Evolutionary conservation across 2,797 vertebrate genomes (phyloP).

Genomic region (Melanotaenia boesemani): DNA sequence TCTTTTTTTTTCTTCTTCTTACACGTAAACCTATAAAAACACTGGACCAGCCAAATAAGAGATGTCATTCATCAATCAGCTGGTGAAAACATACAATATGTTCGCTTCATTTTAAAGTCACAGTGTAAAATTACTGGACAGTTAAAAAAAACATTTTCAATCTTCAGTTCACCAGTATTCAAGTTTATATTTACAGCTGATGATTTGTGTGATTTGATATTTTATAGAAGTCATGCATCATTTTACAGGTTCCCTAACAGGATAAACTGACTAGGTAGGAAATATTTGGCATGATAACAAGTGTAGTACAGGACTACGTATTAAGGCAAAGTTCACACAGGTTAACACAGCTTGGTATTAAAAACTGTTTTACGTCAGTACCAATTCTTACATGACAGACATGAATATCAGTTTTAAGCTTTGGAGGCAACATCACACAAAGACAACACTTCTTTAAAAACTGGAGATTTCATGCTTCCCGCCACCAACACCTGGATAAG

Average conservation of each 20-base stretch:
- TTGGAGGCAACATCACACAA: not conserved
- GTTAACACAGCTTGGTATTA: not conserved
- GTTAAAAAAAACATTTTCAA: not conserved
- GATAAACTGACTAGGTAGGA: not conserved
- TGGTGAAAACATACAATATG: not conserved
- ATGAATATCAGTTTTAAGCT: constrained; percentile 3
- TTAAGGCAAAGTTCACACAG: constrained; percentile 44
- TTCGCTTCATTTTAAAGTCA: not conserved
- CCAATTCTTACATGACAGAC: not conserved
- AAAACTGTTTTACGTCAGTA: not conserved
- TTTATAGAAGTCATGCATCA: constrained; percentile 8
- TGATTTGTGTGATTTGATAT: constrained; percentile 8
- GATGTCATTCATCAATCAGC: not conserved
- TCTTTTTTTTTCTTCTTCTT: no score
- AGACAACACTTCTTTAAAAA: not conserved
- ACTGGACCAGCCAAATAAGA: constrained; percentile 2
- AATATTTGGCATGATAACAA: constrained; percentile 29
- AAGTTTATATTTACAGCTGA: not conserved
- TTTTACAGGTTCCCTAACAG: not conserved
- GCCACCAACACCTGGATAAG: not conserved
- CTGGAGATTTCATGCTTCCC: not conserved
- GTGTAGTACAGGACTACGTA: not conserved
- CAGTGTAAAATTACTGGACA: constrained; percentile 5
- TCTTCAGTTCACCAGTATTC: not conserved
- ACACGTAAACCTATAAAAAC: not conserved